Percentiles rank a stretch among this genome's conserved stretches.
phyloP scores from a whole-genome alignment of 2,113 vertebrate genomes.

The Sphyrna mokarran region DNA sequence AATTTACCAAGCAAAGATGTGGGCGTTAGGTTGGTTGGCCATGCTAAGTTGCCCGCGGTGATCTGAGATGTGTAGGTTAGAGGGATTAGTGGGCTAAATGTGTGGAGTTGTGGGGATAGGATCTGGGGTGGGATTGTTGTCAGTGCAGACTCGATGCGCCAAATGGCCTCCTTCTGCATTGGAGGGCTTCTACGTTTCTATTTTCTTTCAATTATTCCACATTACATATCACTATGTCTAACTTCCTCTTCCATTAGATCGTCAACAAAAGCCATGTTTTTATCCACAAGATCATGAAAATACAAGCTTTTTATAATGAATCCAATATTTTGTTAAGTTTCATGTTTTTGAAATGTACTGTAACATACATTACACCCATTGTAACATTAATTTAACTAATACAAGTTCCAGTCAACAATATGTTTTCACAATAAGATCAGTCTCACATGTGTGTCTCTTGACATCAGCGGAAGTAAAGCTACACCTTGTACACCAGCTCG shows the following conservation, averaged over 20 bases:
- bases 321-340: neutral
- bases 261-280: neutral
- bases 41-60: too few species aligned
- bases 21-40: too few species aligned
- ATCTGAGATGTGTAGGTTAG: too few species aligned
- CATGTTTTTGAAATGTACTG: neutral
- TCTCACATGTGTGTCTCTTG: neutral
- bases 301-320: neutral
- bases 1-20: neutral
- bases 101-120: too few species aligned
- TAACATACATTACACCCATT: neutral
- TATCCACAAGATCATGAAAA: neutral
- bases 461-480: neutral
- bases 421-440: neutral
- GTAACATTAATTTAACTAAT: neutral
- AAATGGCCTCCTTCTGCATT: too few species aligned
- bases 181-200: too few species aligned
- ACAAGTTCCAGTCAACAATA: neutral
- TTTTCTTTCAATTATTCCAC: neutral
- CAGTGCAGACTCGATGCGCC: too few species aligned
- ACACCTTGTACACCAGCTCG: neutral
- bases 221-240: neutral
- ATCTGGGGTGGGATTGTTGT: too few species aligned
- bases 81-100: too few species aligned
- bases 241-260: neutral